These are phyloP conservation scores for Cepaea hortensis DNA, from an alignment of 2,888 invertebrate genomes.

Conservation along the genomic window DNA sequence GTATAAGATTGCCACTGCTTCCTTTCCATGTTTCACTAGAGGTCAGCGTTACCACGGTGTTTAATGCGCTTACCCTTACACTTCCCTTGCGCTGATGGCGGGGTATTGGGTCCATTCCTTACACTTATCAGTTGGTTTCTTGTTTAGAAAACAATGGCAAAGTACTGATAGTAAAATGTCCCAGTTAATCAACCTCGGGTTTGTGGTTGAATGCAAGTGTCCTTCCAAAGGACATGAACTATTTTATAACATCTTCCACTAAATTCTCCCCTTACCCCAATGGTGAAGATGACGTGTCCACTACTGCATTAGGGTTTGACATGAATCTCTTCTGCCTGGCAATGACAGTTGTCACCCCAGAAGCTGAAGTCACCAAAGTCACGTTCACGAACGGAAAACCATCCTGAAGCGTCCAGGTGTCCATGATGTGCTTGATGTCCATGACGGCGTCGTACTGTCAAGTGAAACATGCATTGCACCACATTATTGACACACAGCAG, in stretches of 20 bases:
- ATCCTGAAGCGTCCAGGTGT: constrained; percentile 75
- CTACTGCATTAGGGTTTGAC: constrained; percentile 57
- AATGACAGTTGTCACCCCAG: constrained; percentile 53
- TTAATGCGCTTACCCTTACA: too few species aligned
- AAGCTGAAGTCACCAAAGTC: constrained; percentile 46
- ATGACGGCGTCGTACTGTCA: neutral
- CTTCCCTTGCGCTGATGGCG: too few species aligned
- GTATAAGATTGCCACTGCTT: too few species aligned
- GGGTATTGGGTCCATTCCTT: too few species aligned
- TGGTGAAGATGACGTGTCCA: constrained; percentile 59
- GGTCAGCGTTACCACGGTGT: too few species aligned
- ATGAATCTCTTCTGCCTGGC: constrained; percentile 69
- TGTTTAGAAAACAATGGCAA: too few species aligned
- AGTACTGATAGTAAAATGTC: too few species aligned
- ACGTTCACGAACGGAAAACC: constrained; percentile 72
- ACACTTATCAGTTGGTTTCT: too few species aligned
- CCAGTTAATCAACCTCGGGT: too few species aligned
- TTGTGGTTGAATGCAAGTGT: too few species aligned
- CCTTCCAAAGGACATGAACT: too few species aligned
- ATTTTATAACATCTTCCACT: neutral
- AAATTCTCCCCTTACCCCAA: constrained; percentile 54
- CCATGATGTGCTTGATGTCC: constrained; percentile 72
- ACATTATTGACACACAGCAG: neutral
- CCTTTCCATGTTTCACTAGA: too few species aligned
- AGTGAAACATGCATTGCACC: neutral